Evolutionary conservation across 2,888 invertebrate genomes (phyloP).

Genomic region (Hirtodrosophila confusa): DNA sequence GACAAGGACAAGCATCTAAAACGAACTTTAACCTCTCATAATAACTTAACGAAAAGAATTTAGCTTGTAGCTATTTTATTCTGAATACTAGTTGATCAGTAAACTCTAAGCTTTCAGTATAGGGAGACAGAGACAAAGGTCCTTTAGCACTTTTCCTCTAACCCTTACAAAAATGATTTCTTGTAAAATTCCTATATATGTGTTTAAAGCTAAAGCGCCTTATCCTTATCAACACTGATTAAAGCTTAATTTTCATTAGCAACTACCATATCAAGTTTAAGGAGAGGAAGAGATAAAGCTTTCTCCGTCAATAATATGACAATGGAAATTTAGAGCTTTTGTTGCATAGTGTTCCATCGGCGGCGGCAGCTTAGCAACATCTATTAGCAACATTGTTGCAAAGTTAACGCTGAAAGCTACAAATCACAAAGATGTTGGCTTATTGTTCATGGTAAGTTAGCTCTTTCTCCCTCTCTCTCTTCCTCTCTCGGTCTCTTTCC

Average conservation of each 20-base stretch:
- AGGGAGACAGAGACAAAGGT: too few species aligned
- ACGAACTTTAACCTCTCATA: too few species aligned
- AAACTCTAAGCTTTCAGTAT: too few species aligned
- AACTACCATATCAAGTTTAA: constrained; percentile 10
- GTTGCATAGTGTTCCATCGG: constrained; percentile 22
- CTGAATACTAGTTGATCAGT: too few species aligned
- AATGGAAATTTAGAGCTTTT: constrained; percentile 38
- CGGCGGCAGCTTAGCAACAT: constrained; percentile 53
- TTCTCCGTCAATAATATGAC: constrained; percentile 14
- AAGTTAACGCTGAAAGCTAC: constrained; percentile 68
- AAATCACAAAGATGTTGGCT: constrained; percentile 71
- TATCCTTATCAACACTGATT: not conserved
- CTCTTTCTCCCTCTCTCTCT: constrained; percentile 13
- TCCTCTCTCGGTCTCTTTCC: constrained; percentile 1
- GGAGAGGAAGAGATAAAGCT: constrained; percentile 13
- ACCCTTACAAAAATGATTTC: too few species aligned
- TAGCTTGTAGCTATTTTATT: too few species aligned
- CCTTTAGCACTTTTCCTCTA: too few species aligned
- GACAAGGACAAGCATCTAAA: too few species aligned
- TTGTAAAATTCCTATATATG: too few species aligned
- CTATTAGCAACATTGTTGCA: constrained; percentile 77
- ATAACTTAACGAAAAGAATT: too few species aligned
- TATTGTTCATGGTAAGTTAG: constrained; percentile 65
- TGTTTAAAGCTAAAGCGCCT: not conserved
- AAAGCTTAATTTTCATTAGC: not conserved